A percentile compares a stretch with the other conserved stretches of the same genome.
These are phyloP conservation scores for Conus canariensis DNA, from an alignment of 2,888 invertebrate species.

Conservation along the genomic window DNA sequence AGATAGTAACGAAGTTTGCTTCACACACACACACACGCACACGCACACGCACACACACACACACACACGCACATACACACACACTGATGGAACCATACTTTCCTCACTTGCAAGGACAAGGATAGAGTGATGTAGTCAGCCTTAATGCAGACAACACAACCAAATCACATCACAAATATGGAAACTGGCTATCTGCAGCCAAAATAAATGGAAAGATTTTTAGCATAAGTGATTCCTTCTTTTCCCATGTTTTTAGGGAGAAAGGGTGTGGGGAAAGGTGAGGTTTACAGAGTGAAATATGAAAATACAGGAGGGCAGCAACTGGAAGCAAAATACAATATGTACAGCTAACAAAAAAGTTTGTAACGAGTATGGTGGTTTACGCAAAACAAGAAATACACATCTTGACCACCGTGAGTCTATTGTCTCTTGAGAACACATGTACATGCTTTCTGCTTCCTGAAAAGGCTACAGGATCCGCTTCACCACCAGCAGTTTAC, in stretches of 20 bases:
- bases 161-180: constrained; percentile 8
- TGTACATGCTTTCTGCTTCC: neutral
- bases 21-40: neutral
- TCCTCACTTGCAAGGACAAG: neutral
- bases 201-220: neutral
- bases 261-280: neutral
- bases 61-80: neutral
- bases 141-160: constrained; percentile 19
- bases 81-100: neutral
- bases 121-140: neutral
- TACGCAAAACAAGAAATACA: neutral
- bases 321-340: constrained; percentile 7
- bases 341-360: constrained; percentile 9
- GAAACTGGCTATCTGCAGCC: neutral
- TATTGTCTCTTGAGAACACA: neutral
- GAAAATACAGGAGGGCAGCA: neutral
- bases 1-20: neutral
- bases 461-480: neutral
- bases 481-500: neutral
- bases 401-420: constrained; percentile 24
- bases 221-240: neutral
- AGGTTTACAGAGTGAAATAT: neutral
- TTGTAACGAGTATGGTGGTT: neutral
- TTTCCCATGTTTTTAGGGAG: neutral
- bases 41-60: neutral